Percentiles rank a stretch among this genome's conserved stretches.
Evolutionary conservation across 2,888 invertebrate species (phyloP).

Genomic region (Yponomeuta evonymella): DNA sequence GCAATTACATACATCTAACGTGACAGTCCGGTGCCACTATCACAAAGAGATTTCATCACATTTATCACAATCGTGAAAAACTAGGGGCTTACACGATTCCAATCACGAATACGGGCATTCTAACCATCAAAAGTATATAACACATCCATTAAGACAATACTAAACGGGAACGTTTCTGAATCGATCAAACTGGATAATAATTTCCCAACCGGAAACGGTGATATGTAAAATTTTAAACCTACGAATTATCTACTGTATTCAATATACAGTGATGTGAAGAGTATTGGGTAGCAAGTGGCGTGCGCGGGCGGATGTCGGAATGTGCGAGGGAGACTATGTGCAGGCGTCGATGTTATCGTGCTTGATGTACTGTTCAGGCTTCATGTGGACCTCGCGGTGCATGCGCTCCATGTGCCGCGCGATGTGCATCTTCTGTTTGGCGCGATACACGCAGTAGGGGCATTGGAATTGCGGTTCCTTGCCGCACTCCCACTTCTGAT

Average conservation of each 20-base stretch:
- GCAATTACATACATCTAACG: conserved; percentile 66
- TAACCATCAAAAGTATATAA: neutral
- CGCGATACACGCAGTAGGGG: conserved; percentile 88
- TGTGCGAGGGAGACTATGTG: conserved; percentile 44
- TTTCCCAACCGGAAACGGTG: neutral
- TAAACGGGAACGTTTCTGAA: neutral
- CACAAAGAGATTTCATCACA: conserved; percentile 71
- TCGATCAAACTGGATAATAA: neutral
- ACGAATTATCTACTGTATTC: neutral
- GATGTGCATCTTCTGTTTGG: conserved; percentile 90
- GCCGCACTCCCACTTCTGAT: conserved; percentile 91
- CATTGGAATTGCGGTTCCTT: conserved; percentile 90
- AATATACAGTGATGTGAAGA: conserved; percentile 27
- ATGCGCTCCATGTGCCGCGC: conserved; percentile 88
- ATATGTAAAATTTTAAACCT: conserved; percentile 8
- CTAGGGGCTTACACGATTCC: conserved; percentile 37
- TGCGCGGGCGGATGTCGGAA: conserved; percentile 1
- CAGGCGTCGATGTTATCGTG: conserved; percentile 72
- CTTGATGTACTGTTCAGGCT: conserved; percentile 67
- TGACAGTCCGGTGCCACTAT: conserved; percentile 69
- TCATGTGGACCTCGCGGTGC: conserved; percentile 81
- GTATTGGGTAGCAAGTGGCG: conserved; percentile 35
- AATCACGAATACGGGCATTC: conserved; percentile 10
- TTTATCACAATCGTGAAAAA: conserved; percentile 67
- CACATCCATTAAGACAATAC: neutral